Base-by-base conservation (phyloP, 2,888 invertebrate species). In the Heliconius sara region DNA sequence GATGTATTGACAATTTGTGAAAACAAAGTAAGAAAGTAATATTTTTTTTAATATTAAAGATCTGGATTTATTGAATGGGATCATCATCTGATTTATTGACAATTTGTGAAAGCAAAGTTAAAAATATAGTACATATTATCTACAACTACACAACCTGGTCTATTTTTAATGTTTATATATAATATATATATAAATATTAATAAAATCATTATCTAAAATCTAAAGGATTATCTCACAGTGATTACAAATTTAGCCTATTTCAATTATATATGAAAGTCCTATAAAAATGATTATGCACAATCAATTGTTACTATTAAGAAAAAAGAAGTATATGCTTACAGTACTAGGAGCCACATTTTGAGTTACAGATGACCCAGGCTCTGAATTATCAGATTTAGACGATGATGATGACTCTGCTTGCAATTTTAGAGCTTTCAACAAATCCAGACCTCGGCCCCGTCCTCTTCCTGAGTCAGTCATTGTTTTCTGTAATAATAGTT, bases 381-480 rank as follows among this genome's bases (percentile, higher is more conserved):
- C 88, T 10, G 92, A 87, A 13, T 89, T 85, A 27, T 70, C 70
- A 0, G 87, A 78, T 7, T 88, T 88, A 34, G 88, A 86, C 13
- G 91, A 87, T 0, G 86, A 84, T 13, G 87, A 85, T 4, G 90
- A 87, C 4, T 88, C 89, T 83, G 85, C 85, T 72, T 93, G 91
- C 0, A 90, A 84, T 82, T 90, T 93, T 47, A 94, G 83, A 63
- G 91, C 90, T 84, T 92, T 88, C 16, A 95, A 87, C 79, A 94
- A 86, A 76, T 91, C 91, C 75, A 93, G 82, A 83, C 95, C 94
- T 78, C 95, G 88, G 13, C 95, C 95, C 60, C 93, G 91, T 63
- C 95, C 94, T 82, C 87, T 91, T 5, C 85, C 85, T 57, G 87
- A 87, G 66, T 94, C 94, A 30, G 89, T 88, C 93, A 94, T 94